Evolutionary conservation across 35 echinoderm and acorn worm species (phyloP), one percentile per base, ranked within the genome.

Genomic region (Apostichopus californicus): DNA sequence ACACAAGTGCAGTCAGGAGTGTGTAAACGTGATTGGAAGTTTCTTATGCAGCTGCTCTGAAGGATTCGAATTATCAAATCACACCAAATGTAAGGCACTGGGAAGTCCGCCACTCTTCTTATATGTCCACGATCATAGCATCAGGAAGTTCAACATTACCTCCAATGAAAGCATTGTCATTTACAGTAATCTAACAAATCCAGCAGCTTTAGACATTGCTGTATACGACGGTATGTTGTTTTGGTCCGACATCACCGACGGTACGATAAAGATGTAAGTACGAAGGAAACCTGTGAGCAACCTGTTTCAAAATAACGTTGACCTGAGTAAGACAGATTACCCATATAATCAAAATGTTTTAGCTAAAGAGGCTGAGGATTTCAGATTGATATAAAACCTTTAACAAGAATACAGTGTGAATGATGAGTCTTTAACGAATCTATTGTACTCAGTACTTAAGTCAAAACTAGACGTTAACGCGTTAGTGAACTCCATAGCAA

Each of bases 201-300:
- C 95, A 5, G 87, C 96, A 25, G 97, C 97, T 21, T n/a, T 96
- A 5, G 97, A 98, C 20, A 92, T 94, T 93, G 97, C 96, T 79
- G 80, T 89, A 61, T 72, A 93, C 12, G 95, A 93, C 24, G 56
- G 55, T 1, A 87, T 80, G 9, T 77, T 98, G 0, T 98, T 96
- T 77, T 98, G 97, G 97, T 96, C 97, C 6, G 97, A 98, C 91
- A 91, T 92, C 23, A 90, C 92, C 22, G 91, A 96, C 7, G 90
- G 90, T 28, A 94, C 78, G 53, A 96, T 96, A 54, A 57, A 54
- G 68, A 90, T 73, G 88, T 90, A 90, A 90, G 86, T 87, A 7
- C 1, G 12, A 46, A 46, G 2, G 34, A 46, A 46, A 46, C 34
- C 34, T 46, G 34, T 46, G 3, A 46, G 34, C 34, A 46, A 46